Evolutionary conservation across 2,888 invertebrate species (phyloP), one percentile per base, ranked within the genome.

Genomic region (Siphlonurus alternatus): DNA sequence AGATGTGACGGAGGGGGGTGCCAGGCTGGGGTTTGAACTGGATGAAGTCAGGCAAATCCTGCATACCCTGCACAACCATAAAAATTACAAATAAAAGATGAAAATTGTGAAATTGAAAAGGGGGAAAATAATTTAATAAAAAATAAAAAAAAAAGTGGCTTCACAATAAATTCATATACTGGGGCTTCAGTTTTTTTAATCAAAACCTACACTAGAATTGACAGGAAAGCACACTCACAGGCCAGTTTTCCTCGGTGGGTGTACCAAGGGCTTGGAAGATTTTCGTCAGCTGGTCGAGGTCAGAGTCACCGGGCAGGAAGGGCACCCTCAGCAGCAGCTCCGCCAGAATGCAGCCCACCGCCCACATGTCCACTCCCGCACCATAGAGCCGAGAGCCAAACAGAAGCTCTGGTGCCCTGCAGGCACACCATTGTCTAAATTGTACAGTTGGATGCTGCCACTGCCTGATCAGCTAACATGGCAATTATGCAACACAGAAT

Each of bases 361-460:
- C 97, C 99, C 99, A 99, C 81, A 98, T 95, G 73, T 99, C 99
- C 19, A 99, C 90, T 1, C 94, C 94, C 15, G 89, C 90, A 18
- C 94, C 91, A 76, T 99, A 99, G 72, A 92, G 89, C 61, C 92
- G 82, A 0, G 98, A 94, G 22, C 99, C 99, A 78, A 91, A 97
- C 53, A 99, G 77, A 25, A 99, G 77, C 75, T 99, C 99, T 1
- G 99, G 99, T 25, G 89, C 84, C 73, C 92, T 82, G 70, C 38
- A 73, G 72, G 24, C 64, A 63, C 3, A 66, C n/a, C n/a, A n/a
- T n/a, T n/a, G n/a, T 64, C 56, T n/a, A n/a, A n/a, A n/a, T n/a
- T n/a, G n/a, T n/a, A n/a, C n/a, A n/a, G n/a, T n/a, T n/a, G n/a
- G n/a, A n/a, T n/a, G n/a, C n/a, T n/a, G n/a, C n/a, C n/a, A n/a